A percentile compares a stretch with the other conserved stretches of the same genome.
These are phyloP conservation scores for Plotosus lineatus DNA, from an alignment of 2,113 vertebrate species.

Conservation along the genomic window DNA sequence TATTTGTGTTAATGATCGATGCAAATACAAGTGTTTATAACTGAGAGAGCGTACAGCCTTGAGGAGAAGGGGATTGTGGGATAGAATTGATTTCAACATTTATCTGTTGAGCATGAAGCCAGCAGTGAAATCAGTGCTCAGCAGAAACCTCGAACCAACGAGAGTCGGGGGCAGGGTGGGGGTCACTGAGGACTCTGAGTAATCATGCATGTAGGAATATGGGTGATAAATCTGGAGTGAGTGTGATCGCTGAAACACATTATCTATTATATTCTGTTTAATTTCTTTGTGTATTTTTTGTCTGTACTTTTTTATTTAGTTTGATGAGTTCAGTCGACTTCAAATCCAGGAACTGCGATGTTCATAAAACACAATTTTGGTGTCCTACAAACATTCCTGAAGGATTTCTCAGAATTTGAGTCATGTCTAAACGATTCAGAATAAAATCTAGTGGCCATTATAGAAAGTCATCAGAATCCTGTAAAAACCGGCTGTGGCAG, in stretches of 20 bases:
- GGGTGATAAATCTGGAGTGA: slow-evolving; percentile 18
- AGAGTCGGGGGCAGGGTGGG: slow-evolving; percentile 61
- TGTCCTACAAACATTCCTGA: no score
- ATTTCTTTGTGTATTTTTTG: no score
- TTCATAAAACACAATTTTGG: no score
- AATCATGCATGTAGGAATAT: slow-evolving; percentile 19
- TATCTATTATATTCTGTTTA: background rate
- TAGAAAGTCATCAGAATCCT: background rate
- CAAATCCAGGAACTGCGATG: background rate
- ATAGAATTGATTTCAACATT: slow-evolving; percentile 57
- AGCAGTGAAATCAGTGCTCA: background rate
- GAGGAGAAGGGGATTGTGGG: slow-evolving; percentile 12
- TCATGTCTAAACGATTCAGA: no score
- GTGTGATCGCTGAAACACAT: background rate
- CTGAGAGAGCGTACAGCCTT: background rate
- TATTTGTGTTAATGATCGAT: background rate
- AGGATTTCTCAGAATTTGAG: no score
- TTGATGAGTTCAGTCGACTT: background rate
- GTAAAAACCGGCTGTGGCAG: background rate
- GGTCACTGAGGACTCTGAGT: slow-evolving; percentile 43
- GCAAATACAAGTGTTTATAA: background rate
- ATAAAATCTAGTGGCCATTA: background rate
- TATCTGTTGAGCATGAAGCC: background rate
- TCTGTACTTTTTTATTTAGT: no score
- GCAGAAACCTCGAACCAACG: no score